Percentiles rank a stretch among this genome's conserved stretches.
These are phyloP conservation scores for Chymomyza fuscimana DNA, from an alignment of 2,888 invertebrate genomes.

Conservation along the genomic window DNA sequence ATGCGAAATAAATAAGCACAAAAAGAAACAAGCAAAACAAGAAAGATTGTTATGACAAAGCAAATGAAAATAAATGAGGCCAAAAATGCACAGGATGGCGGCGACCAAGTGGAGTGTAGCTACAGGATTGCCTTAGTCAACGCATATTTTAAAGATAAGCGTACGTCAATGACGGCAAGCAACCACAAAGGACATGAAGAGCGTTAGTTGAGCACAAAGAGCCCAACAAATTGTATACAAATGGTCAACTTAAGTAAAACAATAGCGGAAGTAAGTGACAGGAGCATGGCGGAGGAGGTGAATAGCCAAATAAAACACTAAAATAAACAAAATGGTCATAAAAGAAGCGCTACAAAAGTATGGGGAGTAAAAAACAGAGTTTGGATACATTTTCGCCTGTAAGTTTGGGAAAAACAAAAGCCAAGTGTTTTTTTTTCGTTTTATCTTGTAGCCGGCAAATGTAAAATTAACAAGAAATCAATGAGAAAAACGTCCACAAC, in stretches of 20 bases:
- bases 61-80: constrained; percentile 74
- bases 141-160: constrained; percentile 62
- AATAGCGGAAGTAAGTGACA: constrained; percentile 42
- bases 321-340: constrained; percentile 54
- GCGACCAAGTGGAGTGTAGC: constrained; percentile 7
- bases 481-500: constrained; percentile 45
- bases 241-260: constrained; percentile 74
- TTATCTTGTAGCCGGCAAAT: constrained; percentile 54
- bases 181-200: constrained; percentile 22
- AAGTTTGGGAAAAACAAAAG: constrained; percentile 26
- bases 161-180: constrained; percentile 36
- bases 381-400: constrained; percentile 45
- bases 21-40: constrained; percentile 22
- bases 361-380: constrained; percentile 24
- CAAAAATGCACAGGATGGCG: constrained; percentile 55
- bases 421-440: constrained; percentile 9
- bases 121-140: neutral
- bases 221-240: constrained; percentile 67
- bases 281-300: neutral
- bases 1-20: neutral
- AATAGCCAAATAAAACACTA: constrained; percentile 36
- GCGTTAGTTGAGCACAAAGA: constrained; percentile 36
- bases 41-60: constrained; percentile 67
- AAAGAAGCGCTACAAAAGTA: constrained; percentile 41
- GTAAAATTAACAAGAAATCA: constrained; percentile 73